Base-by-base conservation (phyloP, 2,797 vertebrate genomes). In the Xenops minutus region DNA sequence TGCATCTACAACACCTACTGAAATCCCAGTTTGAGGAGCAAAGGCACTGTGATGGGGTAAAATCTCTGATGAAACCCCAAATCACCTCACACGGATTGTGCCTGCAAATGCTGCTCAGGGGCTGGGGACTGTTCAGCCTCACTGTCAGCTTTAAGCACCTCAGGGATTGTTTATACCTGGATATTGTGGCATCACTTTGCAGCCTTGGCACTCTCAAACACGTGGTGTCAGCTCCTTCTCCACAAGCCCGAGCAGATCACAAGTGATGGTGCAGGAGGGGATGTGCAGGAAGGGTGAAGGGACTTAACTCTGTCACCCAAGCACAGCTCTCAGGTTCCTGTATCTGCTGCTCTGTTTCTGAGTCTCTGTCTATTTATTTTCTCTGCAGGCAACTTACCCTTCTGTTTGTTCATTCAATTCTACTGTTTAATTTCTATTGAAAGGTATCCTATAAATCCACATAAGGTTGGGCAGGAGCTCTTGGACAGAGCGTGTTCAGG, bases 171-270 rank as follows among this genome's bases (percentile, higher is more conserved):
- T 79, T 27, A 14, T 32, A 37, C 14, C 71, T 2, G 2, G 27
- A 2, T 21, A 32, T 71, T 52, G 46, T 23, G 19, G 19, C 7
- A 30, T 29, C 49, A 18, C 76, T 37, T 52, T 2, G 4, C 43
- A 72, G 83, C 56, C 59, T 59, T 34, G 74, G 22, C 18, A 20
- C 32, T n/a, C 23, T 55, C 2, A 17, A 64, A 41, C 27, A 34
- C 0, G 1, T 2, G 41, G 9, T 7, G 18, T 17, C 63, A 27
- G 22, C 9, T 72, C 58, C 37, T n/a, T 10, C 10, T 8, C 26
- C 34, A 26, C 29, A 20, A 0, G 4, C 49, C 39, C 41, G 46
- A 67, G 46, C 54, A 74, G 32, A 7, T 1, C 36, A 61, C 46
- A 52, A 56, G 34, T 4, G 13, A 82, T 14, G 39, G 0, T 2